Evolutionary conservation across 2,888 invertebrate genomes (phyloP).

Genomic region (Dorcus parallelipipedus): DNA sequence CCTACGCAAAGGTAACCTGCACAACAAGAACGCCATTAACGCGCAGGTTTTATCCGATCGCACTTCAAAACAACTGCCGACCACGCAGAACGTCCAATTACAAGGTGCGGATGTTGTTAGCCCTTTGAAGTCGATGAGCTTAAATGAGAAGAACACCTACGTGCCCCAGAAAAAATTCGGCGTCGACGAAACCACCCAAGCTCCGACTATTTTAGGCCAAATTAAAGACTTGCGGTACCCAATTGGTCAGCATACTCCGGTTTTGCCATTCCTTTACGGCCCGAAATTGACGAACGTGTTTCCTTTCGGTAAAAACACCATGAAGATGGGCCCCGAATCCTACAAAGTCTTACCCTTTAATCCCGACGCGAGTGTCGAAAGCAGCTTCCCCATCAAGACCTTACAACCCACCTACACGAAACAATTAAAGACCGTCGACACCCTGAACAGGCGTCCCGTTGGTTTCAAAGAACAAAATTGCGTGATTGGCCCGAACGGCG

Average conservation of each 20-base stretch:
- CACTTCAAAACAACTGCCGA: slow-evolving; percentile 34
- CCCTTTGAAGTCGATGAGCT: slow-evolving; percentile 4
- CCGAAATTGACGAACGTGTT: background rate
- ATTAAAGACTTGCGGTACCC: background rate
- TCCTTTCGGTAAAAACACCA: slow-evolving; percentile 7
- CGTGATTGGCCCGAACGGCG: slow-evolving; percentile 14
- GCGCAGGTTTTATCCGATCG: slow-evolving; percentile 34
- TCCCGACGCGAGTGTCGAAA: slow-evolving; percentile 10
- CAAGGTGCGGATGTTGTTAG: slow-evolving; percentile 28
- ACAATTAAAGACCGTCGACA: slow-evolving; percentile 6
- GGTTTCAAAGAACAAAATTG: slow-evolving; percentile 15
- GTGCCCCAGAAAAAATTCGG: background rate
- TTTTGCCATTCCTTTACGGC: background rate
- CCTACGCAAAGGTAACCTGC: slow-evolving; percentile 20
- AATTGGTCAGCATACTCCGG: background rate
- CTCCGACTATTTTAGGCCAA: background rate
- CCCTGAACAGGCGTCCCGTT: slow-evolving; percentile 12
- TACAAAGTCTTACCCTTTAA: slow-evolving; percentile 12
- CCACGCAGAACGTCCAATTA: slow-evolving; percentile 38
- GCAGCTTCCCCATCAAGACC: slow-evolving; percentile 10
- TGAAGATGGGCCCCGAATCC: slow-evolving; percentile 8
- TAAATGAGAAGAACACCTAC: background rate
- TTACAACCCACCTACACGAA: slow-evolving; percentile 9
- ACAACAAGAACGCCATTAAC: slow-evolving; percentile 20
- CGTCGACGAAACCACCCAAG: background rate